Conservation (phyloP, 2,797 vertebrate genomes). For the Gymnoscopelus braueri region DNA sequence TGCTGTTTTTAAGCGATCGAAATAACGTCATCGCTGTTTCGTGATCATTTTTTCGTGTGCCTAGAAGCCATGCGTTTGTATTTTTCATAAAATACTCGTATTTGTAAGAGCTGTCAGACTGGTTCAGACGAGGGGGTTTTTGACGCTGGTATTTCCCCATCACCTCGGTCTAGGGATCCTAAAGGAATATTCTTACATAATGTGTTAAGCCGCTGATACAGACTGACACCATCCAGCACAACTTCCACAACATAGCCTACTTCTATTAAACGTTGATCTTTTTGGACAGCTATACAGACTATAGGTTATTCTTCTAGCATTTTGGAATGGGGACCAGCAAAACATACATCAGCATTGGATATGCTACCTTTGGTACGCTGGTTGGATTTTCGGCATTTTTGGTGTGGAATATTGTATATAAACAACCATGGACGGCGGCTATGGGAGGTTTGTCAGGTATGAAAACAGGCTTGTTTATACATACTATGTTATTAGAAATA, state of each 20-base stretch:
- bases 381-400: conserved; percentile 88
- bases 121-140: background rate
- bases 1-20: no score
- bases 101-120: no score
- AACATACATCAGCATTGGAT: conserved; percentile 82
- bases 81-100: no score
- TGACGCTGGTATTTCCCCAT: conserved; percentile 22
- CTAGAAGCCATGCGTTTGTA: no score
- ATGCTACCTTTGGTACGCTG: conserved; percentile 82
- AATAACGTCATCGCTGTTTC: no score
- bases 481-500: background rate
- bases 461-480: background rate
- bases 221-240: conserved; percentile 6
- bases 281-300: background rate
- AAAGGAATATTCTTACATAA: conserved; percentile 58
- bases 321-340: conserved; percentile 70
- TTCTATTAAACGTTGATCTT: background rate
- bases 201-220: conserved; percentile 56
- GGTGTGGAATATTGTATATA: conserved; percentile 87
- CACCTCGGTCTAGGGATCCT: conserved; percentile 2
- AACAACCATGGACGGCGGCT: conserved; percentile 89
- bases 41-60: no score
- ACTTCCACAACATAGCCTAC: no score
- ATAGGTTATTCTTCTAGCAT: background rate
- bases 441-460: conserved; percentile 93